phyloP scores from a whole-genome alignment of 2,888 invertebrate species.

The Netelia virgata region DNA sequence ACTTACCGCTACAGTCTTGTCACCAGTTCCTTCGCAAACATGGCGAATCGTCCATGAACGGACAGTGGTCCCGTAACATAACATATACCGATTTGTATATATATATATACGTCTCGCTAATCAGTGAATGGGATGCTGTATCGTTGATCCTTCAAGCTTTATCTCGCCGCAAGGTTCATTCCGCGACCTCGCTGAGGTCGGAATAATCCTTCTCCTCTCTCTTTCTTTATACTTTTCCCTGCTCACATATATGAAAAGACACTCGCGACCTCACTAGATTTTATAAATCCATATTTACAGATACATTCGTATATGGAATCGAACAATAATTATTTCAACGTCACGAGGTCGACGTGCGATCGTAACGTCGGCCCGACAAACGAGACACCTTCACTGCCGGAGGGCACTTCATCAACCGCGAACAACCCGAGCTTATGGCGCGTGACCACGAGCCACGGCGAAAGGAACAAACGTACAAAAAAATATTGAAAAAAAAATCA shows the following conservation, averaged over 20 bases:
- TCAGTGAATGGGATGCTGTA: slow-evolving; percentile 40
- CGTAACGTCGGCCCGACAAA: slow-evolving; percentile 26
- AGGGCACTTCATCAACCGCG: slow-evolving; percentile 44
- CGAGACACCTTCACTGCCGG: slow-evolving; percentile 62
- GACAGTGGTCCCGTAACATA: slow-evolving; percentile 4
- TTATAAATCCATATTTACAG: neutral
- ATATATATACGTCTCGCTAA: neutral
- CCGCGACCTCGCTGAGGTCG: slow-evolving; percentile 59
- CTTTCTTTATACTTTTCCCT: slow-evolving; percentile 8
- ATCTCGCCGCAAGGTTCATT: slow-evolving; percentile 50
- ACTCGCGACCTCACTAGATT: neutral
- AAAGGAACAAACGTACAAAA: slow-evolving; percentile 20
- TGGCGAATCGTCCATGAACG: slow-evolving; percentile 4
- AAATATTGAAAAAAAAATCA: slow-evolving; percentile 1
- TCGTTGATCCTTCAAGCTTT: neutral
- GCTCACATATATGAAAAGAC: slow-evolving; percentile 1
- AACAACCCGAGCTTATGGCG: neutral
- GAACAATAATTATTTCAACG: slow-evolving; percentile 42
- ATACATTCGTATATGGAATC: neutral
- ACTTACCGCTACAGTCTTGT: slow-evolving; percentile 18
- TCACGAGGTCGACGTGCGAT: slow-evolving; percentile 53
- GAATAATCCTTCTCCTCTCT: slow-evolving; percentile 28
- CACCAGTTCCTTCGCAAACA: neutral
- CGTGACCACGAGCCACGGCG: slow-evolving; percentile 17
- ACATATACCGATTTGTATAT: neutral